Evolutionary conservation across 23 tunicate genomes (phyloP).

Genomic region (Pegea sp.): DNA sequence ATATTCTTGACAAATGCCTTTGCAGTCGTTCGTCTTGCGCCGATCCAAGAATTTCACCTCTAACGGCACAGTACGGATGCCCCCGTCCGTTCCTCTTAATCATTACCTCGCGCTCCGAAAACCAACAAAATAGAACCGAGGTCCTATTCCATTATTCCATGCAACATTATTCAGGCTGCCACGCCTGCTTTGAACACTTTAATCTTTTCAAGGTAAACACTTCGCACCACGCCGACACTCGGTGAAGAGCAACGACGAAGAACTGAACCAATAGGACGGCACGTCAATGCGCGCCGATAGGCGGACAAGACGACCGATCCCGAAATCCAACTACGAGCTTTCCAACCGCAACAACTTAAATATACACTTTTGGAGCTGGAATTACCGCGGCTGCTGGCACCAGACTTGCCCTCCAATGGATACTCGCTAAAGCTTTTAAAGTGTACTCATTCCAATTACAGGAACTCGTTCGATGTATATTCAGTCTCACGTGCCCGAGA

Average conservation of each 20-base stretch:
- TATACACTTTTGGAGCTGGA: conserved; percentile 50
- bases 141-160: conserved; percentile 59
- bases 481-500: too few species aligned
- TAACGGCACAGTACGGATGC: conserved; percentile 51
- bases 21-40: conserved; percentile 58
- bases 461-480: conserved; percentile 32
- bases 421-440: conserved; percentile 38
- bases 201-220: conserved; percentile 51
- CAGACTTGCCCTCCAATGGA: conserved; percentile 64
- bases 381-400: conserved; percentile 84
- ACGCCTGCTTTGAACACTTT: conserved; percentile 65
- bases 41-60: conserved; percentile 59
- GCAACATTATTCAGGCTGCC: conserved; percentile 39
- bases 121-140: conserved; percentile 71
- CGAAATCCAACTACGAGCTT: conserved; percentile 32
- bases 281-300: background rate
- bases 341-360: conserved; percentile 34
- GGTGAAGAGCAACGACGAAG: conserved; percentile 19
- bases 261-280: conserved; percentile 2
- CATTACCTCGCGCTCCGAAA: conserved; percentile 52
- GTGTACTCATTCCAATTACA: conserved; percentile 50
- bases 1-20: conserved; percentile 60
- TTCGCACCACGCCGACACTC: conserved; percentile 32
- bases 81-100: conserved; percentile 77
- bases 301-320: conserved; percentile 3